Evolutionary conservation across 2,888 invertebrate genomes (phyloP).

Genomic region (Tachina grossa): DNA sequence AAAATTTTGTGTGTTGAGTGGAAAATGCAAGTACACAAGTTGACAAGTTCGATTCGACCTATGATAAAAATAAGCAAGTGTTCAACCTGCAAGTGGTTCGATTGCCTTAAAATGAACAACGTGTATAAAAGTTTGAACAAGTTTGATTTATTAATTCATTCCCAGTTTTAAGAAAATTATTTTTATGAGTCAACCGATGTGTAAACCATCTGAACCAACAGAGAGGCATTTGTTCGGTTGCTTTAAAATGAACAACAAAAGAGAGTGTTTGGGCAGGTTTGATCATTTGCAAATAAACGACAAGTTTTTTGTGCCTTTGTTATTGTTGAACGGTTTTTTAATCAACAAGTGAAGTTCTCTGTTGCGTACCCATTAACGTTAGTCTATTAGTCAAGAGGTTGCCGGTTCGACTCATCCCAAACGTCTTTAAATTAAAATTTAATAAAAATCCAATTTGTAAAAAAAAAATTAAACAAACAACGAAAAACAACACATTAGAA

Average conservation of each 20-base stretch:
- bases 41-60: slow-evolving; percentile 24
- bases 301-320: too few species aligned
- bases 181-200: slow-evolving; percentile 3
- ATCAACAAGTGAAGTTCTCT: too few species aligned
- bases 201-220: neutral
- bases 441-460: too few species aligned
- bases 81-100: slow-evolving; percentile 22
- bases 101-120: slow-evolving; percentile 18
- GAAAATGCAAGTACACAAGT: slow-evolving; percentile 15
- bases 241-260: neutral
- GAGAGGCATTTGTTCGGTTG: slow-evolving; percentile 1
- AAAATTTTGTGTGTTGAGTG: slow-evolving; percentile 16
- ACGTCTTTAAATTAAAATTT: too few species aligned
- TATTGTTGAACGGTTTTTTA: too few species aligned
- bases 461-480: too few species aligned
- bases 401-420: too few species aligned
- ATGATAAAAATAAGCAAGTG: slow-evolving; percentile 26
- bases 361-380: too few species aligned
- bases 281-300: neutral
- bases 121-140: slow-evolving; percentile 10
- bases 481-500: too few species aligned
- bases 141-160: slow-evolving; percentile 10
- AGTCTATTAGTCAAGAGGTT: too few species aligned
- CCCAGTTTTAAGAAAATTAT: slow-evolving; percentile 4
- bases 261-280: neutral